Conservation (phyloP, 2,797 vertebrate genomes). For the Gila robusta region DNA sequence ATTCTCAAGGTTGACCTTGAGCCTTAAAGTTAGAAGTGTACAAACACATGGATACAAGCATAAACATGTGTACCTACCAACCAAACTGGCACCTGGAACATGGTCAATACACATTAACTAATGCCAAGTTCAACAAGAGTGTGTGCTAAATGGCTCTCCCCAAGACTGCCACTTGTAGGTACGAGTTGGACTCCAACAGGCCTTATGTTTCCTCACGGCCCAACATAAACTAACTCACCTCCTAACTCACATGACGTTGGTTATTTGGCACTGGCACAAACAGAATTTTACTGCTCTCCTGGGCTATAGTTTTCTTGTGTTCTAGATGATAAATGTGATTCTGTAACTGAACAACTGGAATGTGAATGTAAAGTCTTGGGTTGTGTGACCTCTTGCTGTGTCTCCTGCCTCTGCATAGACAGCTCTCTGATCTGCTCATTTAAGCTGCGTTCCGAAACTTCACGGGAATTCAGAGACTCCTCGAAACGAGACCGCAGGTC, state of each 20-base stretch:
- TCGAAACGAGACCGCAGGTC: conserved; percentile 76
- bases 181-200: conserved; percentile 66
- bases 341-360: conserved; percentile 33
- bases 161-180: conserved; percentile 75
- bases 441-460: conserved; percentile 68
- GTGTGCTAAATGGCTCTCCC: conserved; percentile 70
- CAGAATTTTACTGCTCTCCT: conserved; percentile 57
- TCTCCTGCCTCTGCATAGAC: conserved; percentile 67
- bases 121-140: conserved; percentile 75
- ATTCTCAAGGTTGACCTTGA: conserved; percentile 22
- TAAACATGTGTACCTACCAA: conserved; percentile 42
- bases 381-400: conserved; percentile 72
- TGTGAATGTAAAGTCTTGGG: background rate
- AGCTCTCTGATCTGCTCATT: conserved; percentile 71
- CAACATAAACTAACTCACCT: conserved; percentile 78
- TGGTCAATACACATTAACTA: conserved; percentile 65
- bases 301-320: conserved; percentile 36
- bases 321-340: conserved; percentile 45
- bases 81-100: conserved; percentile 72
- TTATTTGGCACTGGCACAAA: conserved; percentile 59
- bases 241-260: conserved; percentile 39
- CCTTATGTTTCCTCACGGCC: conserved; percentile 71
- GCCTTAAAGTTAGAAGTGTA: background rate
- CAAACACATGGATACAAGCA: conserved; percentile 21
- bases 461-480: conserved; percentile 73